Base-by-base conservation (phyloP, 2,113 vertebrate genomes). In the Cairina moschata region DNA sequence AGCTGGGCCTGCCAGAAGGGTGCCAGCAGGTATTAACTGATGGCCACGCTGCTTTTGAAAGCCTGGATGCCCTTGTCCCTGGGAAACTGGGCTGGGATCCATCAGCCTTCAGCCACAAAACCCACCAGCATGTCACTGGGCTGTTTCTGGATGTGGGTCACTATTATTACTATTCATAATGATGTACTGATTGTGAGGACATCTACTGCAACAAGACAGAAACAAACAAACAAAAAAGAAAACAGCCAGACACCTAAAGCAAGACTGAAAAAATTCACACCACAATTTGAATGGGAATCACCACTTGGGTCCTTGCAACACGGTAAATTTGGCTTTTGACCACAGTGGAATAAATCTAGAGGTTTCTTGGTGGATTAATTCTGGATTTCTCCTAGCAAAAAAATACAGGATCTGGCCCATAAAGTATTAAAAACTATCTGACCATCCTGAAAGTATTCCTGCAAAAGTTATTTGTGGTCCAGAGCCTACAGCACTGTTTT, bases 81-180 rank as follows among this genome's bases (percentile, higher is more conserved):
- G 31, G 81, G 62, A 50, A 48, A 17, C 34, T 21, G 80, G 72
- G 80, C 93, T 89, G 67, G 55, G 81, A 32, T 83, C 88, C 81
- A 89, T 23, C 58, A 48, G 44, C 5, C n/a, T 75, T 13, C 11
- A 54, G 31, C 60, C 79, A 50, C 54, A 59, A 8, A 81, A 90
- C 55, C 87, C 80, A 58, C 28, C 0, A 3, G 26, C 23, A 38
- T 3, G 80, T 28, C 79, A 26, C 0, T 2, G 4, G 26, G 80
- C 60, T 78, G 28, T 18, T 75, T 67, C 40, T 75, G 81, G 62
- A 48, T 66, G 40, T 62, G 81, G 71, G 71, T 69, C 87, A 40
- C 58, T 28, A 38, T 8, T 59, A 34, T 13, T 25, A 48, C 79
- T 74, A 16, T 28, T 32, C 50, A 18, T 22, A 72, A 66, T 14